Conservation (phyloP, 1,140 invertebrate species). For the Zaprionus lachaisei region DNA sequence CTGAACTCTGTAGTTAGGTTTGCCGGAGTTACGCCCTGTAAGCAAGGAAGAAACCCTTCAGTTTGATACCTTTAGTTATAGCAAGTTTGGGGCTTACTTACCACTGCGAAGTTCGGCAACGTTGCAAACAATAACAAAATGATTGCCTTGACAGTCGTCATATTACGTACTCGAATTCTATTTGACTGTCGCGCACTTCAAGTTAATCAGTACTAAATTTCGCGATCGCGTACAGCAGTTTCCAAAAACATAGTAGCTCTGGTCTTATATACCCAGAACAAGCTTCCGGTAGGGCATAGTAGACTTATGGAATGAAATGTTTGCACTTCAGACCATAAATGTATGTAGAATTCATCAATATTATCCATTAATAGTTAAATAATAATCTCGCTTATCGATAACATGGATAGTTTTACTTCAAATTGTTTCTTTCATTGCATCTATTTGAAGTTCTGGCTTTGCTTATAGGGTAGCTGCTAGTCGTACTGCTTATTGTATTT, state of each 20-base stretch:
- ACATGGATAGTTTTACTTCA: too few species aligned
- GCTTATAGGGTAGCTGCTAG: too few species aligned
- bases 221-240: conserved; percentile 1
- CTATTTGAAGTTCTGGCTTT: too few species aligned
- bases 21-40: not conserved
- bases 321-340: too few species aligned
- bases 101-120: not conserved
- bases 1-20: conserved; percentile 19
- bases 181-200: conserved; percentile 8
- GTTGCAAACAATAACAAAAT: not conserved
- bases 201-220: conserved; percentile 26
- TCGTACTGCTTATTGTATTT: too few species aligned
- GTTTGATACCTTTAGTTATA: not conserved
- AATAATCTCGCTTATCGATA: too few species aligned
- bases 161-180: not conserved
- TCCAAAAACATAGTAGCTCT: not conserved
- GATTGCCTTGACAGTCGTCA: conserved; percentile 7
- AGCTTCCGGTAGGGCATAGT: not conserved
- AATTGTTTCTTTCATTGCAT: too few species aligned
- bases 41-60: not conserved
- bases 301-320: not conserved
- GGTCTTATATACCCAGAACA: not conserved
- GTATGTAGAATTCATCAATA: too few species aligned
- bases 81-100: conserved; percentile 13
- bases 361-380: too few species aligned